These are phyloP conservation scores for Caenorhabditis japonica DNA, from an alignment of 2,888 invertebrate species.

Conservation along the genomic window DNA sequence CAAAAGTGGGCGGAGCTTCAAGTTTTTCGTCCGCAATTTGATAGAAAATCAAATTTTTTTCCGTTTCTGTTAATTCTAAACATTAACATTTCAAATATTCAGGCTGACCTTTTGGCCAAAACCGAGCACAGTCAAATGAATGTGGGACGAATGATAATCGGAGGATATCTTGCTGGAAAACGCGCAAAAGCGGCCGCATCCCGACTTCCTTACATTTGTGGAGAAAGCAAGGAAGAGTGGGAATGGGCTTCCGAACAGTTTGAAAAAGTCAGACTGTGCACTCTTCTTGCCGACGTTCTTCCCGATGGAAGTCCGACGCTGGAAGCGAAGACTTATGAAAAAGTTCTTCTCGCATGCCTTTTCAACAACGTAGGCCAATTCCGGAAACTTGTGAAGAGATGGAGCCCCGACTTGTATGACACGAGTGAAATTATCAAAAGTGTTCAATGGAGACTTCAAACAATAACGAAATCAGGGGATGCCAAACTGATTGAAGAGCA, in stretches of 20 bases:
- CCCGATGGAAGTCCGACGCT: slow-evolving; percentile 72
- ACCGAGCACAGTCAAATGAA: slow-evolving; percentile 47
- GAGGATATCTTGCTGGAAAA: slow-evolving; percentile 59
- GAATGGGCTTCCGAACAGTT: slow-evolving; percentile 74
- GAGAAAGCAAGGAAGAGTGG: slow-evolving; percentile 72
- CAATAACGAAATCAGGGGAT: slow-evolving; percentile 18
- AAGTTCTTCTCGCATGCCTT: slow-evolving; percentile 58
- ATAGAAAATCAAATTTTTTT: too few relatives aligned
- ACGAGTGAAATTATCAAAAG: slow-evolving; percentile 64
- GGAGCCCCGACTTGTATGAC: slow-evolving; percentile 74
- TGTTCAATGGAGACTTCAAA: slow-evolving; percentile 50
- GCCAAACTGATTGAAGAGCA: slow-evolving; percentile 2
- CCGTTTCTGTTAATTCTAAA: too few relatives aligned
- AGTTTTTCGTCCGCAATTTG: too few relatives aligned
- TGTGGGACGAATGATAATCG: slow-evolving; percentile 67
- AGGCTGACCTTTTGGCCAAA: slow-evolving; percentile 44
- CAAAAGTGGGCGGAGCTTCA: too few relatives aligned
- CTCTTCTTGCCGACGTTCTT: slow-evolving; percentile 63
- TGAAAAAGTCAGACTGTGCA: slow-evolving; percentile 56
- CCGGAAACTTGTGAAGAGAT: slow-evolving; percentile 63
- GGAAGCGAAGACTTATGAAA: slow-evolving; percentile 75
- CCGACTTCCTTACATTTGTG: slow-evolving; percentile 58
- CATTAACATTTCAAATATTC: too few relatives aligned
- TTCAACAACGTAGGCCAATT: slow-evolving; percentile 65
- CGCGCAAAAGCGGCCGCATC: slow-evolving; percentile 59